A percentile compares a stretch with the other conserved stretches of the same genome.
These are phyloP conservation scores for human (Homo sapiens) DNA, from an alignment of 2,113 vertebrate species.

Conservation along the genomic window GRCh38 chr4:838001-838500, in stretches of 20 bases:
- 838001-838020: not conserved
- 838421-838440: too few relatives aligned
- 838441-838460: accelerated
- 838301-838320: too few relatives aligned
- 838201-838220: not conserved
- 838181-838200: not conserved
- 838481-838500: too few relatives aligned
- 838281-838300: too few relatives aligned
- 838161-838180: not conserved
- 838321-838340: too few relatives aligned
- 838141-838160: not conserved
- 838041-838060: not conserved
- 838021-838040: not conserved
- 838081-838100: not conserved
- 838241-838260: too few relatives aligned
- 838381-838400: too few relatives aligned
- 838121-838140: not conserved
- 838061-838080: not conserved
- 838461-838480: too few relatives aligned
- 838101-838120: not conserved
- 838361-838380: too few relatives aligned
- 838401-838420: too few relatives aligned
- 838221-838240: not conserved
- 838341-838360: too few relatives aligned
- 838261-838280: too few relatives aligned